Evolutionary conservation across 2,888 invertebrate species (phyloP).

Genomic region (Dicranocentrus wangi): DNA sequence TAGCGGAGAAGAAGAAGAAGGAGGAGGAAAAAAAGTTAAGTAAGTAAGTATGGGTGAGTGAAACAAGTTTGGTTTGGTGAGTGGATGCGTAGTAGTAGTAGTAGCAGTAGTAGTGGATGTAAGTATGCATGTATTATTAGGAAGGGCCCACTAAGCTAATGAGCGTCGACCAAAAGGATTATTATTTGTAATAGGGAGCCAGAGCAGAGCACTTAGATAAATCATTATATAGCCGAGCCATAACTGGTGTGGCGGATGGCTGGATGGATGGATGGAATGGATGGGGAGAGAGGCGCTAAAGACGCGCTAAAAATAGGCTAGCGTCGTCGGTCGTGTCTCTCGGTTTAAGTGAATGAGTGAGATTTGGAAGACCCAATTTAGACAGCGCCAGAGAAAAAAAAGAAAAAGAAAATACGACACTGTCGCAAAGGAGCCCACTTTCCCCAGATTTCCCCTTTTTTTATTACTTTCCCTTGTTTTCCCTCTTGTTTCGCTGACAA

Average conservation of each 20-base stretch:
- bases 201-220: slow-evolving; percentile 8
- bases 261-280: neutral
- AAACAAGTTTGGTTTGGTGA: too few species aligned
- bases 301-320: neutral
- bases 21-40: too few species aligned
- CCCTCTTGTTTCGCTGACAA: slow-evolving; percentile 61
- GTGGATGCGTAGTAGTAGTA: too few species aligned
- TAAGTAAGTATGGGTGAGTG: too few species aligned
- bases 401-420: slow-evolving; percentile 28
- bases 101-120: too few species aligned
- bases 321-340: too few species aligned
- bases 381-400: slow-evolving; percentile 42
- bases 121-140: too few species aligned
- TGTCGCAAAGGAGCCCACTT: too few species aligned
- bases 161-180: neutral
- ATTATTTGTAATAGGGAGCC: too few species aligned
- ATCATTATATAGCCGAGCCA: slow-evolving; percentile 2
- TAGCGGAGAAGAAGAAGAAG: too few species aligned
- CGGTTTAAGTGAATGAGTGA: slow-evolving; percentile 55
- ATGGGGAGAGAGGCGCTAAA: neutral
- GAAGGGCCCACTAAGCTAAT: too few species aligned
- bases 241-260: neutral
- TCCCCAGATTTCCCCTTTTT: slow-evolving; percentile 38
- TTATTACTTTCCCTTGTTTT: slow-evolving; percentile 62
- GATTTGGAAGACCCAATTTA: slow-evolving; percentile 61